These are phyloP conservation scores for Agrotis segetum DNA, from an alignment of 2,888 invertebrate genomes.

Conservation along the genomic window DNA sequence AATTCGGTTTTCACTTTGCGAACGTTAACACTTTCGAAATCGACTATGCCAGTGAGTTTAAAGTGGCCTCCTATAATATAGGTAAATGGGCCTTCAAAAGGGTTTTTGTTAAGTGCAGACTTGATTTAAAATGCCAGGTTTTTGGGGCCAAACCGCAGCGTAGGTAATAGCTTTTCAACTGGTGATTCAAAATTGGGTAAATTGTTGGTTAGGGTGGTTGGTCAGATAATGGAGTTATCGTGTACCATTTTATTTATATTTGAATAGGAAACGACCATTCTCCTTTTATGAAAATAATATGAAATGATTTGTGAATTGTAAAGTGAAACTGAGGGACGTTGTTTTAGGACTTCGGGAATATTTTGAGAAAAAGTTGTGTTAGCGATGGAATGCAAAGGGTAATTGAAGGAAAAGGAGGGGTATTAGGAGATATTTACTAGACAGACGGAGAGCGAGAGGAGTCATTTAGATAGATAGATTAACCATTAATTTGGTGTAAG, in stretches of 20 bases:
- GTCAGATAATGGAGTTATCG: slow-evolving; percentile 50
- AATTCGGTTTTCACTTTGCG: slow-evolving; percentile 41
- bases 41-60: slow-evolving; percentile 23
- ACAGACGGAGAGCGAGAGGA: no score
- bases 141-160: slow-evolving; percentile 46
- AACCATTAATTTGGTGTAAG: no score
- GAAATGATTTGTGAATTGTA: not conserved
- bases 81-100: slow-evolving; percentile 20
- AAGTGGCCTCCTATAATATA: slow-evolving; percentile 25
- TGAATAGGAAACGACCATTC: not conserved
- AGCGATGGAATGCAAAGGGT: no score
- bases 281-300: slow-evolving; percentile 7
- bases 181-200: slow-evolving; percentile 40
- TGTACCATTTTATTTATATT: slow-evolving; percentile 48
- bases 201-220: slow-evolving; percentile 26
- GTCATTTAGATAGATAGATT: no score
- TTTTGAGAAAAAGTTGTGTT: no score
- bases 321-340: no score
- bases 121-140: slow-evolving; percentile 44
- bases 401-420: no score
- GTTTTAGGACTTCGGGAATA: no score
- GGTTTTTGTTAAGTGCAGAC: slow-evolving; percentile 34
- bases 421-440: no score
- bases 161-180: slow-evolving; percentile 38
- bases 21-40: slow-evolving; percentile 36